These are phyloP conservation scores for Poecilia gillii DNA, from an alignment of 2,797 vertebrate genomes.

Conservation along the genomic window DNA sequence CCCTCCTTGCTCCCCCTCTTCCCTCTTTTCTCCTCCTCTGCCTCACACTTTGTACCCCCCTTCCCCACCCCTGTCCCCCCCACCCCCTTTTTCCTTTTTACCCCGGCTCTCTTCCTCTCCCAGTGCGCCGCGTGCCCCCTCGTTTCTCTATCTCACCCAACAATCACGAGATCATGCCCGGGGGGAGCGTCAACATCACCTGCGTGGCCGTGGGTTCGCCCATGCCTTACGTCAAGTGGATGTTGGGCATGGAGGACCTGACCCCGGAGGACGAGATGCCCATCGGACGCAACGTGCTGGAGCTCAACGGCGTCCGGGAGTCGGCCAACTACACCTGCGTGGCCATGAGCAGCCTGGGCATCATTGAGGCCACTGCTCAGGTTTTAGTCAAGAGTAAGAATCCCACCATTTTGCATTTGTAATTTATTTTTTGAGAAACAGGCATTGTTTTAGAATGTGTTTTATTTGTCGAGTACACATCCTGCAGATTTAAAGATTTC, in stretches of 20 bases:
- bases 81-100: constrained; percentile 54
- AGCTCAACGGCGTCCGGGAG: constrained; percentile 93
- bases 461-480: neutral
- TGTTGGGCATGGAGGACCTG: constrained; percentile 94
- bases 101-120: constrained; percentile 76
- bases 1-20: constrained; percentile 20
- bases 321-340: constrained; percentile 98
- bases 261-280: constrained; percentile 98
- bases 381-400: constrained; percentile 96
- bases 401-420: constrained; percentile 1
- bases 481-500: neutral
- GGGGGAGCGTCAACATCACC: constrained; percentile 97
- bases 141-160: constrained; percentile 95
- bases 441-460: neutral
- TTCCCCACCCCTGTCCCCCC: neutral
- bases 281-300: constrained; percentile 93
- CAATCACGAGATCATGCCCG: constrained; percentile 98
- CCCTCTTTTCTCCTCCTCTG: constrained; percentile 46
- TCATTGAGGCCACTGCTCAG: constrained; percentile 94
- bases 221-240: constrained; percentile 99
- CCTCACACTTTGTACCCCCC: constrained; percentile 28
- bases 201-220: constrained; percentile 97
- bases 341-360: constrained; percentile 97
- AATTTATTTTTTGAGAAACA: neutral
- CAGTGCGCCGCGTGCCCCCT: constrained; percentile 95